Percentiles rank a stretch among this genome's conserved stretches.
Evolutionary conservation across 2,888 invertebrate genomes (phyloP).

Genomic region (Chymomyza fuscimana): DNA sequence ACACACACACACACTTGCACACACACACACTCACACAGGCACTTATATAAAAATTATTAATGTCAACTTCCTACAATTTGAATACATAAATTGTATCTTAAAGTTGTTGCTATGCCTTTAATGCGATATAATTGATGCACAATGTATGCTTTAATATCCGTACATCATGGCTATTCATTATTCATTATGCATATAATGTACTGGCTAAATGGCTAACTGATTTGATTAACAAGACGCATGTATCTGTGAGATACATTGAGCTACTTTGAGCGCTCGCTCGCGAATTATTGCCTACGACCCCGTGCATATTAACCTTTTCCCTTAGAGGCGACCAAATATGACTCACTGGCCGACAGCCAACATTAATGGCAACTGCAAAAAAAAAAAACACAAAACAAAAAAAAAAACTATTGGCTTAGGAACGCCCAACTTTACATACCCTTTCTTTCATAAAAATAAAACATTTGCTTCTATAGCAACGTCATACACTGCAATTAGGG

Average conservation of each 20-base stretch:
- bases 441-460: not conserved
- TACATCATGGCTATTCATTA: slow-evolving; percentile 43
- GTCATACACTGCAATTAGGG: too few species aligned
- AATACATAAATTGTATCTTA: slow-evolving; percentile 58
- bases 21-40: not conserved
- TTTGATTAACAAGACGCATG: slow-evolving; percentile 52
- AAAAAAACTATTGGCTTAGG: not conserved
- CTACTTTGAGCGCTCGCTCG: not conserved
- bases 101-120: slow-evolving; percentile 55
- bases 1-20: slow-evolving; percentile 2
- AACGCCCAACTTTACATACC: not conserved
- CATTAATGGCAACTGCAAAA: not conserved
- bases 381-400: not conserved
- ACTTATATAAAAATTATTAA: slow-evolving; percentile 42
- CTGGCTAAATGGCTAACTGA: slow-evolving; percentile 29
- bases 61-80: slow-evolving; percentile 67
- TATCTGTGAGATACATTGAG: slow-evolving; percentile 4
- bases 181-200: slow-evolving; percentile 45
- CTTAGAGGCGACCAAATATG: not conserved
- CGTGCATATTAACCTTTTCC: slow-evolving; percentile 32
- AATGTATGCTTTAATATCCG: slow-evolving; percentile 29
- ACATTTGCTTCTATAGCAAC: not conserved
- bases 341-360: not conserved
- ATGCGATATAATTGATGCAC: slow-evolving; percentile 71
- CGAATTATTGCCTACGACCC: slow-evolving; percentile 22